These are phyloP conservation scores for Pteropus alecto DNA, from an alignment of 2,113 vertebrate genomes.

Conservation along the genomic window DNA sequence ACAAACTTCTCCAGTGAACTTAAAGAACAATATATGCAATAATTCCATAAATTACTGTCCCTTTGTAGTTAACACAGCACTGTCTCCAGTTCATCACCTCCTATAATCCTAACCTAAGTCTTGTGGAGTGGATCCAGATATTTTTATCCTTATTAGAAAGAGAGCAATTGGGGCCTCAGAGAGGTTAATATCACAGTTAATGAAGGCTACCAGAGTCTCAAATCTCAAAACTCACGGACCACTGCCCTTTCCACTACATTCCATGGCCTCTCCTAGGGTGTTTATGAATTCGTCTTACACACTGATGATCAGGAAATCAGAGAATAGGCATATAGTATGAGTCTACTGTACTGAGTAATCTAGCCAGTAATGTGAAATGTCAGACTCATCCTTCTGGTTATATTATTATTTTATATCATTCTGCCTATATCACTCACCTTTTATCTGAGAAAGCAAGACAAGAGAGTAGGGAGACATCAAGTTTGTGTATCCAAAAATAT, in stretches of 20 bases:
- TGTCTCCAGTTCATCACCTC: neutral
- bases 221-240: neutral
- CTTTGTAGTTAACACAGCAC: neutral
- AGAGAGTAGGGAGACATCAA: neutral
- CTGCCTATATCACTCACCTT: neutral
- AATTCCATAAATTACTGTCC: neutral
- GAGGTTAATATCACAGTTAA: neutral
- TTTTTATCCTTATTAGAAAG: neutral
- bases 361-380: neutral
- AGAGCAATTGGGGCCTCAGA: neutral
- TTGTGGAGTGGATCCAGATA: neutral
- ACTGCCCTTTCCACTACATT: neutral
- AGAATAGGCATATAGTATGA: neutral
- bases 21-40: no score
- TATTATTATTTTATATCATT: neutral
- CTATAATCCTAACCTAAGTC: neutral
- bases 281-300: neutral
- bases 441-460: neutral
- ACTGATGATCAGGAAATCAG: neutral
- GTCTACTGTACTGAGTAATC: neutral
- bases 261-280: neutral
- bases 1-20: neutral
- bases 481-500: neutral
- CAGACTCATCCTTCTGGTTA: neutral
- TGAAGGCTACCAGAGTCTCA: neutral